These are phyloP conservation scores for Poeciliopsis retropinna DNA, from an alignment of 2,113 vertebrate genomes.

Conservation along the genomic window DNA sequence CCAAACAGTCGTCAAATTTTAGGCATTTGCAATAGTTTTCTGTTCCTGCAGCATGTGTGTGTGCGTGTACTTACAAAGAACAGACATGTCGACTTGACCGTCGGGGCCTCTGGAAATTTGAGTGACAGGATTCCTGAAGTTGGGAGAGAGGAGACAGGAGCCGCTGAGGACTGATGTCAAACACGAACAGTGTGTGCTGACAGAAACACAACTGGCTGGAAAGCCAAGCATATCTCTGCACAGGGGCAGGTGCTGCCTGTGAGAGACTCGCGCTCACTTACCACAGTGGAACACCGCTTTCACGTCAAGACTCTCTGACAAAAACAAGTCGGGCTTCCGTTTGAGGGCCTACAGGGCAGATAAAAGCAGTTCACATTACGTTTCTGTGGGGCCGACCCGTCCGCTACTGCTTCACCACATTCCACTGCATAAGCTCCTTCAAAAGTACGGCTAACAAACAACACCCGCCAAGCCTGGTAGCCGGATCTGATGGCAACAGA, in stretches of 20 bases:
- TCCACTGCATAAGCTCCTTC: conserved; percentile 61
- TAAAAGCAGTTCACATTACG: conserved; percentile 75
- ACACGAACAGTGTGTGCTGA: conserved; percentile 30
- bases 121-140: conserved; percentile 91
- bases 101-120: conserved; percentile 97
- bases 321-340: conserved; percentile 97
- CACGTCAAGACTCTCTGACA: conserved; percentile 95
- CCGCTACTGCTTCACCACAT: conserved; percentile 55
- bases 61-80: conserved; percentile 90
- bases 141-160: conserved; percentile 55
- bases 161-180: conserved; percentile 26
- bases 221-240: neutral
- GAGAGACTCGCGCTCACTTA: conserved; percentile 78
- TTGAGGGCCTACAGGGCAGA: conserved; percentile 96
- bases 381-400: conserved; percentile 37
- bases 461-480: conserved; percentile 70
- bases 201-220: neutral
- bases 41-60: neutral
- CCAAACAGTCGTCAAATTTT: conserved; percentile 20
- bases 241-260: conserved; percentile 1
- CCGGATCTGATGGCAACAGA: conserved; percentile 62
- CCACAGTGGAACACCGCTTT: conserved; percentile 98
- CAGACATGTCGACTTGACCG: conserved; percentile 94
- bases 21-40: neutral
- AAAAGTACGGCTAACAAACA: conserved; percentile 51